A percentile compares a stretch with the other conserved stretches of the same genome.
Conservation (phyloP, 2,888 invertebrate genomes). For the Cremastinae sp. region DNA sequence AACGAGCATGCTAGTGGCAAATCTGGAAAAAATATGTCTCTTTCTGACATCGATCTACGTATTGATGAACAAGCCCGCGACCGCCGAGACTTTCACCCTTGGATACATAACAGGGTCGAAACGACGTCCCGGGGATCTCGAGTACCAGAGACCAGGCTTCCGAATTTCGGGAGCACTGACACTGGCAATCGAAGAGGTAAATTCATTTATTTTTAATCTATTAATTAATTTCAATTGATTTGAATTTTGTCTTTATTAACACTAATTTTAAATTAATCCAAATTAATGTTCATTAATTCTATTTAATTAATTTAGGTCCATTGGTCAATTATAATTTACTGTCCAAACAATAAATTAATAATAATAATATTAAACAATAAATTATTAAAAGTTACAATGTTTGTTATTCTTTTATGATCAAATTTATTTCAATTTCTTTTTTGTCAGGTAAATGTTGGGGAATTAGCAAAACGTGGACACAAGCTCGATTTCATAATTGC, state of each 20-base stretch:
- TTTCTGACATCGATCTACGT: slow-evolving; percentile 71
- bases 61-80: slow-evolving; percentile 67
- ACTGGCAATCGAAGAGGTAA: slow-evolving; percentile 92
- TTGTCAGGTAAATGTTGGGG: slow-evolving; percentile 82
- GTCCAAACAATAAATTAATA: too few relatives aligned
- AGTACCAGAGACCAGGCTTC: slow-evolving; percentile 89
- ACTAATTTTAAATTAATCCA: too few relatives aligned
- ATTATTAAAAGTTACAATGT: not conserved
- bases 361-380: not conserved
- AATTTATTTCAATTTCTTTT: slow-evolving; percentile 6
- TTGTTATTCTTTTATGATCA: not conserved
- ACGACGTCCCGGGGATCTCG: slow-evolving; percentile 88
- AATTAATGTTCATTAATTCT: too few relatives aligned
- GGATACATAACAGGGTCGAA: slow-evolving; percentile 94
- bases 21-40: slow-evolving; percentile 72
- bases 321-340: too few relatives aligned
- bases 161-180: slow-evolving; percentile 92
- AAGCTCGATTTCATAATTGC: slow-evolving; percentile 90
- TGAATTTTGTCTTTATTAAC: not conserved
- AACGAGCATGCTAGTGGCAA: slow-evolving; percentile 72
- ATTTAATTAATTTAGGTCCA: too few relatives aligned
- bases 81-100: slow-evolving; percentile 86
- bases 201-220: too few relatives aligned
- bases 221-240: not conserved
- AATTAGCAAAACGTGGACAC: slow-evolving; percentile 85